Base-by-base conservation (phyloP, 2,797 vertebrate species). In the Crenichthys baileyi region DNA sequence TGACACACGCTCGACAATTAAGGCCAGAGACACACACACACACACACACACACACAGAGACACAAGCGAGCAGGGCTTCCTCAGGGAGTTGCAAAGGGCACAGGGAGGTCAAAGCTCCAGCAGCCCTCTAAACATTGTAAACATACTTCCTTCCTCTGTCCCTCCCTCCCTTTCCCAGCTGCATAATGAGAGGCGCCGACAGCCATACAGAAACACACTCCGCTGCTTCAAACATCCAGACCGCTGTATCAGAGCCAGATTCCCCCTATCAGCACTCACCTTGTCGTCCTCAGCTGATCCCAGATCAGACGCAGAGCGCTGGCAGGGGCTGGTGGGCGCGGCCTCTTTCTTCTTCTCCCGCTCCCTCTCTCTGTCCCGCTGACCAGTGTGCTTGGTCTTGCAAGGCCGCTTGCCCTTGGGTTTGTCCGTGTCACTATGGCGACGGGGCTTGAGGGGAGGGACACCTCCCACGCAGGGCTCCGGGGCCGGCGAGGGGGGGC, bases 321-420 rank as follows among this genome's bases (percentile, higher is more conserved):
- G 93, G 79, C 84, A 72, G 0, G 85, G 90, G 82, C 90, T 90
- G 79, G 20, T 58, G n/a, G 90, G 85, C 7, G 85, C 13, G 50
- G 86, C 91, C 85, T 94, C 96, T 92, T 95, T 97, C 95, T 88
- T 79, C 55, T 92, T 97, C 93, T 93, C 96, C 94, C 88, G 82
- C 92, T 92, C 96, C 85, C 92, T 95, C 91, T 98, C 98, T 91
- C 96, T 96, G 63, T 67, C 63, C 41, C 63, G 63, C 89, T 96
- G 96, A 89, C 97, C 95, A 89, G 98, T 96, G 94, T 99, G 98
- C 93, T 99, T 99, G 96, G 98, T 99, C 96, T 99, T 99, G 95
- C 97, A 99, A 92, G 97, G 97, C 87, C 98, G 96, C 95, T 99
- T 99, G 96, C 98, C 98, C 93, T 98, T 97, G 95, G 98, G 98